Evolutionary conservation across 2,113 vertebrate species (phyloP), one percentile per base, ranked within the genome.

Genomic region (Prunella fulvescens): DNA sequence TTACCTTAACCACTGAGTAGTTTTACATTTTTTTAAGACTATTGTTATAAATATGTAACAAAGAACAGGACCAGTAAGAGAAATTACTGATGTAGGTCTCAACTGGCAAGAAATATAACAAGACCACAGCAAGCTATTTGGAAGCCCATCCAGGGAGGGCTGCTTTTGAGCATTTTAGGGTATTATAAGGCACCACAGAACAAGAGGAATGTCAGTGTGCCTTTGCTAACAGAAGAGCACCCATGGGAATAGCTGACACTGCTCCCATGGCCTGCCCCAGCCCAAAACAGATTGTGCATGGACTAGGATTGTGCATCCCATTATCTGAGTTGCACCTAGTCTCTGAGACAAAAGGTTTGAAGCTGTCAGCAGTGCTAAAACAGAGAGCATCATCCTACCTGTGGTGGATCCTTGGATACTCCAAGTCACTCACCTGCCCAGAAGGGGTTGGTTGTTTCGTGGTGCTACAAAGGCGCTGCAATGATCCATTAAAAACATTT

Each of bases 221-320:
- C 28, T 78, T 89, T 60, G 35, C 31, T 73, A 66, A 81, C 10
- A 77, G 61, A 70, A 67, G 35, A 74, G 5, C 12, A n/a, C 14
- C 12, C 35, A 37, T 1, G 22, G 16, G 56, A 74, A 47, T 4
- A 81, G 40, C 56, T 62, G 54, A 70, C 23, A 19, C 40, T 26
- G 28, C 14, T 82, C 40, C 40, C 50, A 39, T 18, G 0, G 0
- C 40, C 33, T 86, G 19, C 50, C 45, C 57, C 4, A 3, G 22
- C 31, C 28, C 67, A 51, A 79, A 80, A 31, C 14, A 71, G 35
- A 31, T 3, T 40, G 31, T 44, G 20, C n/a, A 16, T 29, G 37
- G 39, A n/a, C 57, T 29, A 62, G 48, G 26, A 56, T 3, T 40
- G 26, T 57, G 31, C 26, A 65, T 42, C 61, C 47, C 24, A 9